A percentile compares a stretch with the other conserved stretches of the same genome.
phyloP scores from a whole-genome alignment of 2,113 vertebrate species.

The Mormyrus iriodes region DNA sequence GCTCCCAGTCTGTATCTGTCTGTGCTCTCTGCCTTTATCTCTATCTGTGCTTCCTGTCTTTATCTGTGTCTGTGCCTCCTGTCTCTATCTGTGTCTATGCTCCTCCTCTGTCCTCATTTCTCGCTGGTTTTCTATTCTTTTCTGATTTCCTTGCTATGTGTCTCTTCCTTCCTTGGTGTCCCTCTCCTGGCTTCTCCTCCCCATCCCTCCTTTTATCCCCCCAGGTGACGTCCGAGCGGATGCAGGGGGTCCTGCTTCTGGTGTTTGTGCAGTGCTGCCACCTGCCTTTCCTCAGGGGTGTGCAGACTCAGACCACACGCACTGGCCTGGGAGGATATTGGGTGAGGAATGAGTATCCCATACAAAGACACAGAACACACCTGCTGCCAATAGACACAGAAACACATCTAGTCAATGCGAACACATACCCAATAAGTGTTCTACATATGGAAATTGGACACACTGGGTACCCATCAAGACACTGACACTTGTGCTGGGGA shows the following conservation, averaged over 20 bases:
- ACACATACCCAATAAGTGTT: neutral
- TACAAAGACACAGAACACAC: neutral
- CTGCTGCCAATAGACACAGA: neutral
- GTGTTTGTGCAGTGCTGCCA: constrained; percentile 88
- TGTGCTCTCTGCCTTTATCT: neutral
- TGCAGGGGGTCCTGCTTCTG: constrained; percentile 91
- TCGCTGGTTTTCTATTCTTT: neutral
- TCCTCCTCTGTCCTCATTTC: neutral
- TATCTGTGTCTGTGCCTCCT: neutral
- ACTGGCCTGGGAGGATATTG: constrained; percentile 76
- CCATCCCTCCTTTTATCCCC: neutral
- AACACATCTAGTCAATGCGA: neutral
- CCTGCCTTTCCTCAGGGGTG: constrained; percentile 75
- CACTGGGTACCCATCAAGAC: neutral
- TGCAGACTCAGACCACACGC: constrained; percentile 85
- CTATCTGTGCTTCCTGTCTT: neutral
- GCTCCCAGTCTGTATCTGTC: neutral
- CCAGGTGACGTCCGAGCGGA: constrained; percentile 88
- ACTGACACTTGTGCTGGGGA: neutral
- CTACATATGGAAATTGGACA: neutral
- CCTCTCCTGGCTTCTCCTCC: neutral
- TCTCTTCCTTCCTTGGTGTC: neutral
- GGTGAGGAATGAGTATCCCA: constrained; percentile 56
- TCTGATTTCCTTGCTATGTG: neutral
- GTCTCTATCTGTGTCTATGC: neutral